These are phyloP conservation scores for Apamea monoglypha DNA, from an alignment of 2,888 invertebrate species.

Conservation along the genomic window DNA sequence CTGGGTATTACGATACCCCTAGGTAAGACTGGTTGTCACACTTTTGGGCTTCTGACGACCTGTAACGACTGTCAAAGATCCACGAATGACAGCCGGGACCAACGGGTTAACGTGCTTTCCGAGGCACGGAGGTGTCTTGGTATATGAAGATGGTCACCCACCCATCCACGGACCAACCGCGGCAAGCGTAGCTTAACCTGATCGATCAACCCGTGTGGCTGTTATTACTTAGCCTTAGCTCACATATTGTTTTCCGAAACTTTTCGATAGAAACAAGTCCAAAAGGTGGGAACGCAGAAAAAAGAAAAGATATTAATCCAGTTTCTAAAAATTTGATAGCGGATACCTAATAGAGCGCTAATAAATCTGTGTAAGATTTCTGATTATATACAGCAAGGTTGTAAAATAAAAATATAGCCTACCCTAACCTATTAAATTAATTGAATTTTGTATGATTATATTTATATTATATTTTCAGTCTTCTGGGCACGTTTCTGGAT, in stretches of 20 bases:
- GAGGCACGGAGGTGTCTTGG: no score
- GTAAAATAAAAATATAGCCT: not conserved
- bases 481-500: not conserved
- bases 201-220: no score
- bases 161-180: no score
- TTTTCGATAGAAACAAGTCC: not conserved
- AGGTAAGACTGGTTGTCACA: no score
- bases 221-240: no score
- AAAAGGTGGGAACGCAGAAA: not conserved
- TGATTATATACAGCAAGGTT: not conserved
- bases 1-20: no score
- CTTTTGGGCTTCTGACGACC: no score
- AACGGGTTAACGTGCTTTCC: no score
- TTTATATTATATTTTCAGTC: not conserved
- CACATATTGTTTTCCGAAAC: not conserved
- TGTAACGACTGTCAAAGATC: no score
- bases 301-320: not conserved
- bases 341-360: not conserved
- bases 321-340: not conserved
- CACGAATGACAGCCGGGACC: no score
- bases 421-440: not conserved
- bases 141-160: no score
- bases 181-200: no score
- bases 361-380: not conserved
- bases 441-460: not conserved